A percentile compares a stretch with the other conserved stretches of the same genome.
These are phyloP conservation scores for Columba guinea DNA, from an alignment of 2,797 vertebrate genomes.

Conservation along the genomic window DNA sequence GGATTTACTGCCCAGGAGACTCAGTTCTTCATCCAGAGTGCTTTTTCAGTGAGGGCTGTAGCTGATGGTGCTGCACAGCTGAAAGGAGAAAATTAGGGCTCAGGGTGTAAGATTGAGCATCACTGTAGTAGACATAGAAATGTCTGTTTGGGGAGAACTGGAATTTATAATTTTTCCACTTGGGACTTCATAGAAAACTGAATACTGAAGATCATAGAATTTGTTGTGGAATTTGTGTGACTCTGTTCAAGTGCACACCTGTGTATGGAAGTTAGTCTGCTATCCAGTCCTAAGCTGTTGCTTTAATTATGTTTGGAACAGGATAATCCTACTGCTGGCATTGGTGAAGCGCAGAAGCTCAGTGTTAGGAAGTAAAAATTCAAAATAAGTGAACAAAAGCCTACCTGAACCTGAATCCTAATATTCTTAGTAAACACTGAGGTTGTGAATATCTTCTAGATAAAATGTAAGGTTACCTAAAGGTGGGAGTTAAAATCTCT, in stretches of 20 bases:
- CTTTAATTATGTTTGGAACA: neutral
- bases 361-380: neutral
- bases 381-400: neutral
- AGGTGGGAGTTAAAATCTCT: neutral
- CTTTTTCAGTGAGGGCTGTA: neutral
- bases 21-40: neutral
- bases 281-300: neutral
- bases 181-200: neutral
- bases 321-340: neutral
- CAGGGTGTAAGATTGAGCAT: neutral
- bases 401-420: neutral
- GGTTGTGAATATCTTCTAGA: neutral
- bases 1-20: neutral
- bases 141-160: neutral
- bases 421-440: neutral
- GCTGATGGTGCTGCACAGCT: neutral
- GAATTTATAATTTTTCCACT: neutral
- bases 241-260: neutral
- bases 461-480: neutral
- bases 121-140: neutral
- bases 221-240: neutral
- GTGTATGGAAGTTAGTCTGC: neutral
- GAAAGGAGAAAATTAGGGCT: neutral
- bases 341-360: neutral
- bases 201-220: neutral